Conservation (phyloP, 1,140 invertebrate genomes). For the Wiebesia pumilae region DNA sequence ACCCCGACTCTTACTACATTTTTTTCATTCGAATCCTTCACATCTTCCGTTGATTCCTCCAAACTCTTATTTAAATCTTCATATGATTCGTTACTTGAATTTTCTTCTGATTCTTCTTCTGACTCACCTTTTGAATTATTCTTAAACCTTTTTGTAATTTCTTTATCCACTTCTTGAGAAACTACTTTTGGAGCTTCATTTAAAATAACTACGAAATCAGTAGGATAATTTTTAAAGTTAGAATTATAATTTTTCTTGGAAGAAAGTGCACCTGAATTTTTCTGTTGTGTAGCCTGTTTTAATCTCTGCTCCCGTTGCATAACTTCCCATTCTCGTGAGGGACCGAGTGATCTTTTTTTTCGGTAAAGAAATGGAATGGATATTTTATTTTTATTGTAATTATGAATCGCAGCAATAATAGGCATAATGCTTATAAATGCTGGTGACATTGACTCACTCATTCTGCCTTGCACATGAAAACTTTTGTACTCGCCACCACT, state of each 20-base stretch:
- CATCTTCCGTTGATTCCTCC: slow-evolving; percentile 43
- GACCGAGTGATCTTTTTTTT: slow-evolving; percentile 36
- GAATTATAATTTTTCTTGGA: slow-evolving; percentile 9
- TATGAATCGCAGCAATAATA: slow-evolving; percentile 38
- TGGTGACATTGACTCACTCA: neutral
- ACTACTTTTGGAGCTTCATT: slow-evolving; percentile 59
- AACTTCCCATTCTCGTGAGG: slow-evolving; percentile 36
- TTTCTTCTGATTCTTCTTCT: slow-evolving; percentile 19
- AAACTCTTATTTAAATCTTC: slow-evolving; percentile 23
- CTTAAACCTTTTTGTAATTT: slow-evolving; percentile 64
- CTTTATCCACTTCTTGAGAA: slow-evolving; percentile 60
- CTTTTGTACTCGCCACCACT: slow-evolving; percentile 54
- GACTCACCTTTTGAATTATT: neutral
- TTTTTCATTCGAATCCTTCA: slow-evolving; percentile 24
- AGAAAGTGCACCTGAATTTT: neutral
- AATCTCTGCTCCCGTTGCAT: slow-evolving; percentile 24
- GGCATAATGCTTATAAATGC: slow-evolving; percentile 24
- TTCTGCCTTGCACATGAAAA: slow-evolving; percentile 42
- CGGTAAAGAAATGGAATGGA: slow-evolving; percentile 40
- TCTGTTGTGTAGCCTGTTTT: neutral
- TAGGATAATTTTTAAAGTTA: neutral
- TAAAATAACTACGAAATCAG: slow-evolving; percentile 52
- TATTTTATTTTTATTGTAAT: neutral
- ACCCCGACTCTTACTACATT: slow-evolving; percentile 61
- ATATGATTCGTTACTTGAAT: slow-evolving; percentile 33